These are phyloP conservation scores for Dastarcus helophoroides DNA, from an alignment of 2,888 invertebrate species.

Conservation along the genomic window DNA sequence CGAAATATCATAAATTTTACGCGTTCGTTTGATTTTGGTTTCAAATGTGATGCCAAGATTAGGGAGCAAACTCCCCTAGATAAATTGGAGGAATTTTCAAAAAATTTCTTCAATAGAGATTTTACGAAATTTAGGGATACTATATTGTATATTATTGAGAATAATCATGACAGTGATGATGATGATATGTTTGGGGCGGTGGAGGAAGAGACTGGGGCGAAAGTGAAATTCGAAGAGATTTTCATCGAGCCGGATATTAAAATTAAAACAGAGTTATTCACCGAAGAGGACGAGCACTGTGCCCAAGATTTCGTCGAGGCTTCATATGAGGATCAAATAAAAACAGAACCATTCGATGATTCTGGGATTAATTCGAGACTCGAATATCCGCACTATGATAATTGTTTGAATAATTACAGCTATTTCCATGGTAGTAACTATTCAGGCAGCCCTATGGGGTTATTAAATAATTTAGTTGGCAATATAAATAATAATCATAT, in stretches of 20 bases:
- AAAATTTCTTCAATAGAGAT: constrained; percentile 31
- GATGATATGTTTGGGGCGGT: constrained; percentile 21
- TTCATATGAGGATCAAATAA: constrained; percentile 13
- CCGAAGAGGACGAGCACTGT: constrained; percentile 16
- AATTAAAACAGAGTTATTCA: constrained; percentile 23
- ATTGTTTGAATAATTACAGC: no score
- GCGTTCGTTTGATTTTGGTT: constrained; percentile 31
- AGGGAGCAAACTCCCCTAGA: constrained; percentile 29
- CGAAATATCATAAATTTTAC: constrained; percentile 32
- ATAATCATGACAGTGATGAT: constrained; percentile 24
- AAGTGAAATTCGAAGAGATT: constrained; percentile 27
- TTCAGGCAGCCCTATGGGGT: constrained; percentile 18
- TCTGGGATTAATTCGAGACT: no score
- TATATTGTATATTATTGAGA: constrained; percentile 28
- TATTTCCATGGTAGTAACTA: background rate
- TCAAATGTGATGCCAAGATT: constrained; percentile 24
- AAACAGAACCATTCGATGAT: no score
- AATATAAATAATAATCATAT: constrained; percentile 18
- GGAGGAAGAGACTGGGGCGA: constrained; percentile 12
- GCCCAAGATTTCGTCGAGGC: constrained; percentile 12
- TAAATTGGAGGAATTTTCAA: constrained; percentile 29
- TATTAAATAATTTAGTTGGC: constrained; percentile 23
- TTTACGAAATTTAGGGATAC: constrained; percentile 31
- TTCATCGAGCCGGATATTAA: constrained; percentile 31
- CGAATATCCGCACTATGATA: no score